A percentile compares a stretch with the other conserved stretches of the same genome.
Conservation (phyloP, 2,797 vertebrate species). For the Acanthurus tractus region DNA sequence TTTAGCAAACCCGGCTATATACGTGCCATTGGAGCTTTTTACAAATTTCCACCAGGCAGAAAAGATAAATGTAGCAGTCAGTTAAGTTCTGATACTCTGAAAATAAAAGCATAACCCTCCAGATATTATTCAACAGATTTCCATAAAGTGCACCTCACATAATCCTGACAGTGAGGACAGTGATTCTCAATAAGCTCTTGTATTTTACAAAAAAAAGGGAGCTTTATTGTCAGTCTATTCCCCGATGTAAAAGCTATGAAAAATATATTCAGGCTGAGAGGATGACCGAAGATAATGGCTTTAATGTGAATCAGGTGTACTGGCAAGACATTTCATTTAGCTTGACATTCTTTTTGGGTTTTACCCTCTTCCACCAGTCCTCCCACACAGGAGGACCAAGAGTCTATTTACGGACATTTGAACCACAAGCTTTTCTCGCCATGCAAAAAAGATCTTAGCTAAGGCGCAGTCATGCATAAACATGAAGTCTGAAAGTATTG, state of each 20-base stretch:
- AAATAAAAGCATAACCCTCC: constrained; percentile 32
- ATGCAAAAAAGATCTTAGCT: constrained; percentile 61
- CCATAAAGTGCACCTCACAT: constrained; percentile 41
- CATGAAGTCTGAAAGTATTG: constrained; percentile 71
- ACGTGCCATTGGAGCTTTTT: background rate
- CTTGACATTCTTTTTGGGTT: constrained; percentile 67
- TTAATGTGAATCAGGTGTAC: constrained; percentile 84
- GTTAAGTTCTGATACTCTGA: constrained; percentile 7
- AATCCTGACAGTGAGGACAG: constrained; percentile 29
- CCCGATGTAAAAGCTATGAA: constrained; percentile 79
- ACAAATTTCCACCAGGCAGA: constrained; percentile 1
- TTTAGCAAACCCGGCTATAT: background rate
- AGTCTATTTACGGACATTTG: constrained; percentile 71
- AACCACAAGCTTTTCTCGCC: constrained; percentile 73
- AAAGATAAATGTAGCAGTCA: background rate
- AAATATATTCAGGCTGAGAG: constrained; percentile 79
- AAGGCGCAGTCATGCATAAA: constrained; percentile 79
- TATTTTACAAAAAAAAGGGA: constrained; percentile 41
- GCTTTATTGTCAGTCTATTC: constrained; percentile 58
- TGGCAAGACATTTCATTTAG: constrained; percentile 69
- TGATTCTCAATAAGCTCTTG: constrained; percentile 33
- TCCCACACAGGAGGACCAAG: constrained; percentile 56
- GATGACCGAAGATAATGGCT: constrained; percentile 82
- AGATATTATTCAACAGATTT: constrained; percentile 47
- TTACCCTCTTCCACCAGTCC: constrained; percentile 61